phyloP scores from a whole-genome alignment of 2,113 vertebrate genomes.

The Saccopteryx leptura region DNA sequence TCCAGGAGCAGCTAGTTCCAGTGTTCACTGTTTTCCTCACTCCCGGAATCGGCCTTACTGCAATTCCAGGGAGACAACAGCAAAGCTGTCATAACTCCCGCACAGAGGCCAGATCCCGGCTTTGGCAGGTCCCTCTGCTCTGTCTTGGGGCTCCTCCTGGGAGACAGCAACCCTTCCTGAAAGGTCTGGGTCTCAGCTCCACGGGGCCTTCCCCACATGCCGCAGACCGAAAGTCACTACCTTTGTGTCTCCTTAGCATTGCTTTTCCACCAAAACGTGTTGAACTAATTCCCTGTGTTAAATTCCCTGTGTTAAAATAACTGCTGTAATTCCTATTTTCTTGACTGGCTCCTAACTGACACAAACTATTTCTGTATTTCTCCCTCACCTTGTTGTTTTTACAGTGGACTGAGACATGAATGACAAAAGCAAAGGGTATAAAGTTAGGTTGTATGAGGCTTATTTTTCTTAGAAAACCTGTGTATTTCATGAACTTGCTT shows the following conservation, averaged over 20 bases:
- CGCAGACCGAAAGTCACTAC: background rate
- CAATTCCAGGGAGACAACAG: background rate
- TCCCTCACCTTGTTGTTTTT: background rate
- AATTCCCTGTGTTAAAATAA: conserved; percentile 44
- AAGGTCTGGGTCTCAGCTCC: background rate
- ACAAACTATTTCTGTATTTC: background rate
- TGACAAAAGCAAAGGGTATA: background rate
- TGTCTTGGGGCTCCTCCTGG: background rate
- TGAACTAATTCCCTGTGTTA: background rate
- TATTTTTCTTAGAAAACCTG: background rate
- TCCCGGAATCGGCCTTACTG: background rate
- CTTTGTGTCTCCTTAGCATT: background rate
- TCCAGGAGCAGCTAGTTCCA: background rate
- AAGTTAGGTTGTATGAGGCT: background rate
- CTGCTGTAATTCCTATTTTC: background rate
- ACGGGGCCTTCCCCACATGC: background rate
- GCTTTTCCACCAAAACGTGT: background rate
- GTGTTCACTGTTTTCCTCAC: background rate
- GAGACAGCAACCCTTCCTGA: background rate
- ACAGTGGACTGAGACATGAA: background rate
- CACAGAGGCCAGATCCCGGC: background rate
- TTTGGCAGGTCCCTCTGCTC: background rate
- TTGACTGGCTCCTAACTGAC: background rate
- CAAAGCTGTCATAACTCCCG: background rate
- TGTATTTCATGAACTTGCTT: background rate